Base-by-base conservation (phyloP, 2,888 invertebrate genomes). In the Formica aserva region DNA sequence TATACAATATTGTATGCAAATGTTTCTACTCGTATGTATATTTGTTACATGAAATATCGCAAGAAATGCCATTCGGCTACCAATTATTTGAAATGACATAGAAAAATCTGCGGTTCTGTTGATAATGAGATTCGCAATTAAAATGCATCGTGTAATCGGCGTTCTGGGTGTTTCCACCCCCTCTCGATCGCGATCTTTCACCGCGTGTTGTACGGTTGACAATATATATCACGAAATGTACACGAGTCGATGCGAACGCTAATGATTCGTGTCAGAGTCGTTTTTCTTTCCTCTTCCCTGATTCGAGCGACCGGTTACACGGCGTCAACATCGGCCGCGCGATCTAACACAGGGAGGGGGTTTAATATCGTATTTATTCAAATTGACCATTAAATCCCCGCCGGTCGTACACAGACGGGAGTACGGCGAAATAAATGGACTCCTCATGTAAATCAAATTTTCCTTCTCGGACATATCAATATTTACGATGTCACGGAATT, bases 331-430 rank as follows among this genome's bases (percentile, higher is more conserved):
- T 78, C 85, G 55, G 13, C 67, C 81, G 45, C 45, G 45, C 45
- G 60, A 55, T 52, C 32, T 55, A 57, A n/a, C 18, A 15, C 1
- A 71, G 1, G 8, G n/a, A 15, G 22, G 57, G 72, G 84, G 60
- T 85, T 88, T 91, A 91, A 88, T 89, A 89, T 90, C 88, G 88
- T 86, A 89, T 91, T 91, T 90, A 91, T 91, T 91, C 90, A 91
- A 90, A 91, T 91, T 88, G 85, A 57, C 83, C 83, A 86, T 91
- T 91, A 87, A 85, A 86, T 38, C 22, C 26, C 26, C 18, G 9
- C 62, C 67, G 52, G 18, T 29, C 85, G 82, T 76, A 69, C 57
- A 48, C 45, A 80, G 35, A 26, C 35, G 52, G 52, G 26, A 4
- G 18, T 9, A n/a, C 69, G 48, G 18, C 48, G 45, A 55, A 82